A percentile compares a stretch with the other conserved stretches of the same genome.
These are phyloP conservation scores for Phanerotoma sp. DNA, from an alignment of 2,888 invertebrate genomes.

Conservation along the genomic window DNA sequence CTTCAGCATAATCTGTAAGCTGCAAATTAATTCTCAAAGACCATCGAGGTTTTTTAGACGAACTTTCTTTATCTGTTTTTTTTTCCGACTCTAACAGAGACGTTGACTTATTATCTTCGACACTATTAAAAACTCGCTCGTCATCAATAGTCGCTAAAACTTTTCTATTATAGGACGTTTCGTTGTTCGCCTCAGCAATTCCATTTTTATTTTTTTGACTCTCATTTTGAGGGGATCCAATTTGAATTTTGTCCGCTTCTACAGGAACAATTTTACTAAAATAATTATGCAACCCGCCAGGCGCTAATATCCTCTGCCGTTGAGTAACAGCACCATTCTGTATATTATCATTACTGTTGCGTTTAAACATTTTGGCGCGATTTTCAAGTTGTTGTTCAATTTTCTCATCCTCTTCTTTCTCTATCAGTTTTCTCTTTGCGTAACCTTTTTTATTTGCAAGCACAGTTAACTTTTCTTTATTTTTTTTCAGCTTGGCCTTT, in stretches of 20 bases:
- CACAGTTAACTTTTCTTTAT: constrained; percentile 49
- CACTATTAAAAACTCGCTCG: constrained; percentile 33
- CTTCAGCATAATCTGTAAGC: constrained; percentile 23
- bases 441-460: constrained; percentile 69
- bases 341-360: constrained; percentile 55
- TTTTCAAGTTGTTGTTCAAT: constrained; percentile 65
- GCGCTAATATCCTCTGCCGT: constrained; percentile 23
- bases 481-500: constrained; percentile 31
- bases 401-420: constrained; percentile 62
- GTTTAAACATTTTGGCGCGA: constrained; percentile 63
- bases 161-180: no score
- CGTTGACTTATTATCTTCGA: constrained; percentile 36
- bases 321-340: constrained; percentile 16
- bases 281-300: constrained; percentile 43
- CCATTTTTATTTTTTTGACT: constrained; percentile 12
- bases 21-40: constrained; percentile 45
- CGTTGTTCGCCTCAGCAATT: no score
- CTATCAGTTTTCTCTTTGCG: constrained; percentile 62
- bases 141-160: constrained; percentile 29
- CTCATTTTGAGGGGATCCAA: constrained; percentile 27
- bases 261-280: constrained; percentile 43
- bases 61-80: constrained; percentile 2
- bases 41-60: constrained; percentile 42
- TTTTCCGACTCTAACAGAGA: constrained; percentile 14
- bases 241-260: constrained; percentile 35